Conservation (phyloP, 1,140 invertebrate species). For the Hirudo medicinalis region DNA sequence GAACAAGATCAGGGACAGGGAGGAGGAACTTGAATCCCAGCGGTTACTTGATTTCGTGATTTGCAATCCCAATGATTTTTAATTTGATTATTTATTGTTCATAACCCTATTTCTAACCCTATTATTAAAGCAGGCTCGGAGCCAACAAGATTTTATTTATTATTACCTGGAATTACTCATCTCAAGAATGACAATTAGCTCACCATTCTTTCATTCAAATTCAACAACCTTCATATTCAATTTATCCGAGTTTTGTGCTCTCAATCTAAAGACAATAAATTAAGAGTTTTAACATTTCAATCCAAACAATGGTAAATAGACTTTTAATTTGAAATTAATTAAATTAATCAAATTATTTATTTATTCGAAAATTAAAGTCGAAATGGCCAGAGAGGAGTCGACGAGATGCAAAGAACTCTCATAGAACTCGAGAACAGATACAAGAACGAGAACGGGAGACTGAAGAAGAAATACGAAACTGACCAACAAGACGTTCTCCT, state of each 20-base stretch:
- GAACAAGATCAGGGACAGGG: conserved; percentile 39
- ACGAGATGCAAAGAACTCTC: conserved; percentile 39
- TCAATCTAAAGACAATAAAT: background rate
- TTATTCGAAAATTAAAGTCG: conserved; percentile 28
- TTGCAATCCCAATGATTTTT: too few relatives aligned
- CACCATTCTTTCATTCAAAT: too few relatives aligned
- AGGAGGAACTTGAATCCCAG: conserved; percentile 37
- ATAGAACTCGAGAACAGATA: conserved; percentile 40
- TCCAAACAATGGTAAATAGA: background rate
- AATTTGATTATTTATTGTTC: too few relatives aligned
- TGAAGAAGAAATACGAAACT: conserved; percentile 42
- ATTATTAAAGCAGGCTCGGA: too few relatives aligned
- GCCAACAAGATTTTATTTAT: too few relatives aligned
- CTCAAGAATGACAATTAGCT: too few relatives aligned
- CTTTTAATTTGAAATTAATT: background rate
- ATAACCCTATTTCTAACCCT: too few relatives aligned
- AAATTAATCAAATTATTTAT: background rate
- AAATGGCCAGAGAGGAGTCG: conserved; percentile 38
- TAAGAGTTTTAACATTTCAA: background rate
- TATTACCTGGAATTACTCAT: too few relatives aligned
- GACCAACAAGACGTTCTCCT: conserved; percentile 39
- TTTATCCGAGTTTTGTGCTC: too few relatives aligned
- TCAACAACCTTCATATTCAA: too few relatives aligned
- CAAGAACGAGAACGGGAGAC: conserved; percentile 38
- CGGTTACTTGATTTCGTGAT: background rate